Conservation (phyloP, 2,888 invertebrate species). For the Sminthurides aquaticus region DNA sequence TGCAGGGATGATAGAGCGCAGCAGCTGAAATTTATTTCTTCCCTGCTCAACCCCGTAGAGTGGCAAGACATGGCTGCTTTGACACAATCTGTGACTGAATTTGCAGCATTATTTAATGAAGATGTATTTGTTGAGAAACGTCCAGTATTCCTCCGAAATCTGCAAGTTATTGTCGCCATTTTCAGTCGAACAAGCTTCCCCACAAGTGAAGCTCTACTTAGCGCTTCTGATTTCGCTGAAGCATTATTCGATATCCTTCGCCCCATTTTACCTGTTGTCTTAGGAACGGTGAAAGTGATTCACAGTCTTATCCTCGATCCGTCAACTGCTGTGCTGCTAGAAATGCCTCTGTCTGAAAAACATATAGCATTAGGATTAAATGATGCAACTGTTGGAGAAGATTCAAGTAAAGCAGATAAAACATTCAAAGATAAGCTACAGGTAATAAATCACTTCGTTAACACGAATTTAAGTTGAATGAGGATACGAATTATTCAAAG, state of each 20-base stretch:
- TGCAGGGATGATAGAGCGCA: slow-evolving; percentile 32
- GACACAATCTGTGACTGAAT: slow-evolving; percentile 22
- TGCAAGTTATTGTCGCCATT: slow-evolving; percentile 23
- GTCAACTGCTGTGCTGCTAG: slow-evolving; percentile 22
- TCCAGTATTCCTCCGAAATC: slow-evolving; percentile 27
- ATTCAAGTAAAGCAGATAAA: slow-evolving; percentile 1
- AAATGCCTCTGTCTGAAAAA: slow-evolving; percentile 32
- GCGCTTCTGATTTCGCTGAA: neutral
- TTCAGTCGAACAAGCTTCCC: slow-evolving; percentile 14
- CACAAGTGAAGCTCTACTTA: neutral
- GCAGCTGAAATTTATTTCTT: slow-evolving; percentile 35
- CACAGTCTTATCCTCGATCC: slow-evolving; percentile 35
- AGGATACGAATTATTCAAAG: slow-evolving; percentile 1
- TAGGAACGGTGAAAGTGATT: slow-evolving; percentile 34
- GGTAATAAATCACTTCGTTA: slow-evolving; percentile 17
- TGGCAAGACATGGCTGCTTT: slow-evolving; percentile 34
- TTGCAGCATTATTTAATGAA: slow-evolving; percentile 26
- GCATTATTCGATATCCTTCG: slow-evolving; percentile 23
- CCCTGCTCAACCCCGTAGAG: slow-evolving; percentile 26
- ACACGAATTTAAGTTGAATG: neutral
- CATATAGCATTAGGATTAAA: slow-evolving; percentile 30
- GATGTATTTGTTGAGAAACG: slow-evolving; percentile 28
- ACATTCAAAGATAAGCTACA: slow-evolving; percentile 27
- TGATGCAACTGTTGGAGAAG: neutral
- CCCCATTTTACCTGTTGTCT: slow-evolving; percentile 33